These are phyloP conservation scores for Cladopsammia gracilis DNA, from an alignment of 64 coral and sea anemone species.

Conservation along the genomic window DNA sequence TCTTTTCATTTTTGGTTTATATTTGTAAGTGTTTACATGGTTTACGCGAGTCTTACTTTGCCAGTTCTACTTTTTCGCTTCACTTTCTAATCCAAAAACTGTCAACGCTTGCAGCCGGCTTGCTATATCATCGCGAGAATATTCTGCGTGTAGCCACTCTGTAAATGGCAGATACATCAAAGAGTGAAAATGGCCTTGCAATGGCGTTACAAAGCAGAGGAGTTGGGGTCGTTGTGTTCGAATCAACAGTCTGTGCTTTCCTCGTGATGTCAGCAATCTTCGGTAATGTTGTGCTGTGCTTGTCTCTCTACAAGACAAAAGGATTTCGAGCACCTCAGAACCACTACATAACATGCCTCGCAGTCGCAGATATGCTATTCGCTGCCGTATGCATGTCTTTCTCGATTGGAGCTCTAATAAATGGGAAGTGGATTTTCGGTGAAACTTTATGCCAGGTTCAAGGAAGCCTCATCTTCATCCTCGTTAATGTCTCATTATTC, in stretches of 20 bases:
- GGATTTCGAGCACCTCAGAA: slow-evolving; percentile 22
- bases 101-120: neutral
- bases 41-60: too few relatives aligned
- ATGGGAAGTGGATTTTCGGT: slow-evolving; percentile 55
- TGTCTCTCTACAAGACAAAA: slow-evolving; percentile 11
- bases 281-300: slow-evolving; percentile 3
- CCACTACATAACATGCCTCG: slow-evolving; percentile 19
- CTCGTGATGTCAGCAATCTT: neutral
- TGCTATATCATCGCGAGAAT: neutral
- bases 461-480: slow-evolving; percentile 9
- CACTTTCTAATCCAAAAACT: neutral
- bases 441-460: slow-evolving; percentile 27
- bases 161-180: neutral
- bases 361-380: slow-evolving; percentile 4
- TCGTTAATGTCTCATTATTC: neutral
- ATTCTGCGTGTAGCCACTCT: too few relatives aligned
- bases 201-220: neutral
- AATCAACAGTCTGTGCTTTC: slow-evolving; percentile 10
- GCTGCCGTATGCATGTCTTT: slow-evolving; percentile 18
- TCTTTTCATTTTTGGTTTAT: too few relatives aligned
- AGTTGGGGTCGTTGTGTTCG: neutral
- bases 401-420: slow-evolving; percentile 6
- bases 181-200: neutral
- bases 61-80: too few relatives aligned
- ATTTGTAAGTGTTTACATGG: too few relatives aligned